Evolutionary conservation across 2,797 vertebrate genomes (phyloP).

Genomic region (Lepus townsendii): DNA sequence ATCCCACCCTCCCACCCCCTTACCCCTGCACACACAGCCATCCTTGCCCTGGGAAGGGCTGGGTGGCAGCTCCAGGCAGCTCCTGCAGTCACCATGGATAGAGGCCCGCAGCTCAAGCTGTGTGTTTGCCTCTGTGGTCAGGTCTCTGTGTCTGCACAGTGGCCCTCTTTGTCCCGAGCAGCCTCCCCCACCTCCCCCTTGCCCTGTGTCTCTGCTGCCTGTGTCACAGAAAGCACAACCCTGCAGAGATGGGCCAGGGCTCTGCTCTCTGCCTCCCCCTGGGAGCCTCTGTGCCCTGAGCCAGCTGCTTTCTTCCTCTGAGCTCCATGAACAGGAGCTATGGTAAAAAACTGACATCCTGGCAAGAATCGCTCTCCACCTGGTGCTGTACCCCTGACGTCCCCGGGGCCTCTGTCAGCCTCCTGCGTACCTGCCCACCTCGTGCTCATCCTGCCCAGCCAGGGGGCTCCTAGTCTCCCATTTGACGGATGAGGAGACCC

Average conservation of each 20-base stretch:
- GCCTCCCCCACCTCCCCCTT: background rate
- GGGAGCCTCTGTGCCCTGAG: conserved; percentile 8
- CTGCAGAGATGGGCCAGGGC: background rate
- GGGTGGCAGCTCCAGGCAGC: conserved; percentile 7
- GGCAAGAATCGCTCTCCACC: background rate
- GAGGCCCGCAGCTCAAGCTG: background rate
- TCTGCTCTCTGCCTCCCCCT: conserved; percentile 44
- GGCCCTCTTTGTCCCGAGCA: conserved; percentile 74
- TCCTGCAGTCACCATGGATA: background rate
- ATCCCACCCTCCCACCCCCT: background rate
- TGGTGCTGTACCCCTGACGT: too few relatives aligned
- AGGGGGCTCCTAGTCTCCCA: background rate
- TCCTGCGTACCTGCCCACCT: background rate
- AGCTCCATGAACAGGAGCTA: background rate
- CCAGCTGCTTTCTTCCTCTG: conserved; percentile 37
- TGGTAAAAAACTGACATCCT: background rate
- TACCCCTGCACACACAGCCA: too few relatives aligned
- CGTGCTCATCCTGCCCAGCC: background rate
- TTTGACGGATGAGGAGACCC: conserved; percentile 1
- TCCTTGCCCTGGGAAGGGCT: background rate
- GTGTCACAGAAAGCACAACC: conserved; percentile 53
- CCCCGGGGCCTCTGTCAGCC: background rate
- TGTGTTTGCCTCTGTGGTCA: conserved; percentile 46
- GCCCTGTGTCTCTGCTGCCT: conserved; percentile 10
- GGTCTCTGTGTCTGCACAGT: conserved; percentile 79